A percentile compares a stretch with the other conserved stretches of the same genome.
Evolutionary conservation across 2,113 vertebrate species (phyloP).

Genomic region (Platanista minor): DNA sequence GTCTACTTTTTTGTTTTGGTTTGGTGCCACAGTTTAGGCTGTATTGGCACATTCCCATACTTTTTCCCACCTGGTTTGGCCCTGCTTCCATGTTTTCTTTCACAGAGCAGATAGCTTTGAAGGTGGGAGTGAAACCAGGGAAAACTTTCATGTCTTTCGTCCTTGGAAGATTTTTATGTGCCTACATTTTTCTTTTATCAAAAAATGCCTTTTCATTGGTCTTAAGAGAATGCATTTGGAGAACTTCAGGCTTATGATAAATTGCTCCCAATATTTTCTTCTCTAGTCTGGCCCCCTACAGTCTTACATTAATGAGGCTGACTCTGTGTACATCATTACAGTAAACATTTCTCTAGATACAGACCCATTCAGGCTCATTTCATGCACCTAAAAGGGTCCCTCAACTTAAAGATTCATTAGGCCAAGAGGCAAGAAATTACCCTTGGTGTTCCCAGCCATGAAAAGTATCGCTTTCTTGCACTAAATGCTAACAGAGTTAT

Average conservation of each 20-base stretch:
- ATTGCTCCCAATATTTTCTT: background rate
- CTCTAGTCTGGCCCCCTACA: background rate
- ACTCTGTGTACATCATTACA: background rate
- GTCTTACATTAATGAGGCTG: background rate
- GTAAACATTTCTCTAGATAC: background rate
- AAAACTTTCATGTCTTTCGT: background rate
- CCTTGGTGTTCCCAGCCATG: background rate
- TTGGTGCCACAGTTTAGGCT: background rate
- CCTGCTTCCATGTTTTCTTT: background rate
- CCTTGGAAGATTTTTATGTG: slow-evolving; percentile 36
- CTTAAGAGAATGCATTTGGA: background rate
- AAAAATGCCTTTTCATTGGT: slow-evolving; percentile 25
- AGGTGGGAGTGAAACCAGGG: background rate
- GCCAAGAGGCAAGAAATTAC: background rate
- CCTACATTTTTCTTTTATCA: slow-evolving; percentile 39
- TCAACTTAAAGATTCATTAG: background rate
- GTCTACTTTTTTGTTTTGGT: background rate
- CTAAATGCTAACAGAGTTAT: background rate
- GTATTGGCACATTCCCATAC: background rate
- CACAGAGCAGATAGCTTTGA: background rate
- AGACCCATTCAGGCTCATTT: background rate
- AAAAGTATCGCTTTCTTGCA: background rate
- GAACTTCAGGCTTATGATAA: background rate
- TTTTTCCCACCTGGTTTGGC: background rate
- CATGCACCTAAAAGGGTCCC: background rate